phyloP scores from a whole-genome alignment of 2,797 vertebrate species.

The Dallia pectoralis region DNA sequence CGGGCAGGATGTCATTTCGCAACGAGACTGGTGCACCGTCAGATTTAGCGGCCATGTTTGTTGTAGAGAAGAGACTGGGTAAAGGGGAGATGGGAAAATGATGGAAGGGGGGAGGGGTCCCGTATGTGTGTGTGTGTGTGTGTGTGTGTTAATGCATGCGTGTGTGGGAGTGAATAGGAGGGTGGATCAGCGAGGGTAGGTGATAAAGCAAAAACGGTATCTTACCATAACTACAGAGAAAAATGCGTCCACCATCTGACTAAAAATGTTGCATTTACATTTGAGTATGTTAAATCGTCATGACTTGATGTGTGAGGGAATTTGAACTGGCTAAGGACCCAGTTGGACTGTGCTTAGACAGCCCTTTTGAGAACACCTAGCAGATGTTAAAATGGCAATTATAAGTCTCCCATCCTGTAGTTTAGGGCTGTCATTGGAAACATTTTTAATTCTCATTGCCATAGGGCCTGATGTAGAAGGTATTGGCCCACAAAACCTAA shows the following conservation, averaged over 20 bases:
- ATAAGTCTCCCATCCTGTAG: too few relatives aligned
- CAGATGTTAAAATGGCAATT: neutral
- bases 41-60: slow-evolving; percentile 83
- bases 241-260: neutral
- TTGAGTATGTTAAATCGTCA: neutral
- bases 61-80: slow-evolving; percentile 74
- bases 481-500: too few relatives aligned
- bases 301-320: neutral
- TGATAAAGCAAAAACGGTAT: slow-evolving; percentile 29
- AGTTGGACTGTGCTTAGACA: neutral
- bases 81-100: slow-evolving; percentile 64
- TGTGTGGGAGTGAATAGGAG: slow-evolving; percentile 48
- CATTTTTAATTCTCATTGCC: too few relatives aligned
- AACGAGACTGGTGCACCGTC: slow-evolving; percentile 70
- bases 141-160: slow-evolving; percentile 54
- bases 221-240: neutral
- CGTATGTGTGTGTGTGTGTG: slow-evolving; percentile 29
- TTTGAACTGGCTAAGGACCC: neutral
- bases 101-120: slow-evolving; percentile 55
- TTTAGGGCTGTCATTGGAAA: too few relatives aligned
- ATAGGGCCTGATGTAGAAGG: too few relatives aligned
- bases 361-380: neutral
- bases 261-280: neutral
- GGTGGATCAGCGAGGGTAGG: slow-evolving; percentile 36
- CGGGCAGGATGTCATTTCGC: slow-evolving; percentile 61